These are phyloP conservation scores for Pocillopora damicornis DNA, from an alignment of 64 coral and sea anemone species.

Conservation along the genomic window DNA sequence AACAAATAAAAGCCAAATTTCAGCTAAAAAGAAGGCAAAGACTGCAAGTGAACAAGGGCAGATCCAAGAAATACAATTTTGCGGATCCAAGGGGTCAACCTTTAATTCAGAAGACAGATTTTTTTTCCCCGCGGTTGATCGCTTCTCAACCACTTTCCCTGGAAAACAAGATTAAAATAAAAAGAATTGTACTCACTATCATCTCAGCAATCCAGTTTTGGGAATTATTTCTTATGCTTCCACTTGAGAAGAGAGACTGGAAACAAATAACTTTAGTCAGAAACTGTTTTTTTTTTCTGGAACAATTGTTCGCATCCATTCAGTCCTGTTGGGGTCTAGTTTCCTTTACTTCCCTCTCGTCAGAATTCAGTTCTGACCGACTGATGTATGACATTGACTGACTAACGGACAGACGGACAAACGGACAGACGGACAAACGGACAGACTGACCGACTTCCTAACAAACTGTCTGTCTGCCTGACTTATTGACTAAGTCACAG, in stretches of 20 bases:
- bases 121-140: too few relatives aligned
- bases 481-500: neutral
- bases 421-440: neutral
- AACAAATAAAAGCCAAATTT: neutral
- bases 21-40: neutral
- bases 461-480: neutral
- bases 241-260: constrained; percentile 70
- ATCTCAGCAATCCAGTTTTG: constrained; percentile 79
- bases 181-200: constrained; percentile 54
- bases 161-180: neutral
- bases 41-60: neutral
- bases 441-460: neutral
- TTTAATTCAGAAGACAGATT: too few relatives aligned
- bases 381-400: neutral
- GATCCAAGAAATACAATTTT: too few relatives aligned
- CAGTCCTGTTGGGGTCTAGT: neutral
- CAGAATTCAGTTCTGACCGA: neutral
- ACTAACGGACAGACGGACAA: neutral
- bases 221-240: constrained; percentile 68
- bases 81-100: too few relatives aligned
- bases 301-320: too few relatives aligned
- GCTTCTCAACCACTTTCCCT: too few relatives aligned
- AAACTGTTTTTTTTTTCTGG: neutral
- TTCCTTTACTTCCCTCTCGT: neutral
- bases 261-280: neutral